Conservation (phyloP, 2,113 vertebrate genomes). For the Athene cunicularia region DNA sequence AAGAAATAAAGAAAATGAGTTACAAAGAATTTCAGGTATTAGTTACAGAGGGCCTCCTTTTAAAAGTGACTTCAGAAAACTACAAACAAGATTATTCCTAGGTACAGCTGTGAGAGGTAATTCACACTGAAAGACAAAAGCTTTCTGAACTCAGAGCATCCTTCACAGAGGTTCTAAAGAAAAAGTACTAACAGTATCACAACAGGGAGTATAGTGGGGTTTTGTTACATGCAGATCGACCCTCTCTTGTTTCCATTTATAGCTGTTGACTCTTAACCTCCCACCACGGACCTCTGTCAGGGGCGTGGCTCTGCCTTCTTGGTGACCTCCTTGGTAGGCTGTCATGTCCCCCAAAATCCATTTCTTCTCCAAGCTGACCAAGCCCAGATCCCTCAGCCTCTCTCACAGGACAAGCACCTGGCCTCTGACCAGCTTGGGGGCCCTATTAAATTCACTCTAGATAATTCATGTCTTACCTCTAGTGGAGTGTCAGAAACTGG, state of each 20-base stretch:
- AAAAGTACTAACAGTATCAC: background rate
- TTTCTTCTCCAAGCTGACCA: background rate
- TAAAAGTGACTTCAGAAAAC: background rate
- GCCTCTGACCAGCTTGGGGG: background rate
- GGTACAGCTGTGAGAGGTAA: background rate
- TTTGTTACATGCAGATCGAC: background rate
- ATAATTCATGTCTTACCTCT: background rate
- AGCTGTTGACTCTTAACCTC: background rate
- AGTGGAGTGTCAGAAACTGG: background rate
- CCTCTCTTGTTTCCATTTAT: background rate
- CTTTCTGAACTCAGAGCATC: background rate
- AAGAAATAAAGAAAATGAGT: background rate
- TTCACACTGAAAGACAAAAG: background rate
- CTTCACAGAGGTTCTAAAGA: background rate
- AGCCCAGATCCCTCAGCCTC: background rate
- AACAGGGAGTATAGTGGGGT: fast-evolving
- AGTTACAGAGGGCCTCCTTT: background rate
- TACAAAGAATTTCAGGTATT: background rate
- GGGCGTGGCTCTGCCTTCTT: background rate
- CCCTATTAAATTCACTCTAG: background rate
- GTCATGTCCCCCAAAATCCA: background rate
- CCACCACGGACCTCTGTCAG: background rate
- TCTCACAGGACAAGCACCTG: background rate
- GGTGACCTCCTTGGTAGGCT: background rate
- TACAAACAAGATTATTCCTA: background rate